These are phyloP conservation scores for Cryptoblepharus egeriae DNA, from an alignment of 2,797 vertebrate genomes.

Conservation along the genomic window DNA sequence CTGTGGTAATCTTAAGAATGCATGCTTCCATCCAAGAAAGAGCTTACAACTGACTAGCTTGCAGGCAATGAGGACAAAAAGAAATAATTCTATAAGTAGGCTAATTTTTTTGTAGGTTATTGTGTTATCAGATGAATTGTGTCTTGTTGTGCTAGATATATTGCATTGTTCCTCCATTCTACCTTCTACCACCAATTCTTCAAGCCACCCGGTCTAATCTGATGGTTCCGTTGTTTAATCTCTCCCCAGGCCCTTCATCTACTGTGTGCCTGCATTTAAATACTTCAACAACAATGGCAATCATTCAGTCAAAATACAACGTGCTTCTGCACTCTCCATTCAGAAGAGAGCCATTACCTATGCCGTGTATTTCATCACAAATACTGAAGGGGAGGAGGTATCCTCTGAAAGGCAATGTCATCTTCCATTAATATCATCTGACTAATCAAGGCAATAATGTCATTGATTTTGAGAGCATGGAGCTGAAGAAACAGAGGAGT, in stretches of 20 bases:
- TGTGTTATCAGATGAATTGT: slow-evolving; percentile 10
- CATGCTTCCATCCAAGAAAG: slow-evolving; percentile 55
- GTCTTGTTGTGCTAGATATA: slow-evolving; percentile 9
- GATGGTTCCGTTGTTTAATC: slow-evolving; percentile 50
- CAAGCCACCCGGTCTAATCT: slow-evolving; percentile 29
- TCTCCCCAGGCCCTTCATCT: slow-evolving; percentile 49
- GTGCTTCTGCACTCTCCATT: slow-evolving; percentile 9
- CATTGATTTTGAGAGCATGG: slow-evolving; percentile 24
- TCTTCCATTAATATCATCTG: slow-evolving; percentile 10
- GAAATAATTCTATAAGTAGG: slow-evolving; percentile 61
- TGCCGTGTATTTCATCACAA: neutral
- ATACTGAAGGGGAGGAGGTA: slow-evolving; percentile 5
- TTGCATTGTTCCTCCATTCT: neutral
- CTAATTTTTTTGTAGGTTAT: slow-evolving; percentile 48
- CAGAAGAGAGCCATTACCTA: neutral
- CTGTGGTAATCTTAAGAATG: slow-evolving; percentile 54
- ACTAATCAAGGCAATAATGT: slow-evolving; percentile 12
- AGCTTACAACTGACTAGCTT: slow-evolving; percentile 59
- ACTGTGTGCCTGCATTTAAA: slow-evolving; percentile 46
- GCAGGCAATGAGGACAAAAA: slow-evolving; percentile 54
- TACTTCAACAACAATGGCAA: slow-evolving; percentile 44
- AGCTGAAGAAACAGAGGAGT: slow-evolving; percentile 5
- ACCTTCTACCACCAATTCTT: neutral
- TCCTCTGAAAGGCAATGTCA: slow-evolving; percentile 28
- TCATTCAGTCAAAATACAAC: slow-evolving; percentile 28